A percentile compares a stretch with the other conserved stretches of the same genome.
These are phyloP conservation scores for Elymnias hypermnestra DNA, from an alignment of 1,140 invertebrate genomes.

Conservation along the genomic window DNA sequence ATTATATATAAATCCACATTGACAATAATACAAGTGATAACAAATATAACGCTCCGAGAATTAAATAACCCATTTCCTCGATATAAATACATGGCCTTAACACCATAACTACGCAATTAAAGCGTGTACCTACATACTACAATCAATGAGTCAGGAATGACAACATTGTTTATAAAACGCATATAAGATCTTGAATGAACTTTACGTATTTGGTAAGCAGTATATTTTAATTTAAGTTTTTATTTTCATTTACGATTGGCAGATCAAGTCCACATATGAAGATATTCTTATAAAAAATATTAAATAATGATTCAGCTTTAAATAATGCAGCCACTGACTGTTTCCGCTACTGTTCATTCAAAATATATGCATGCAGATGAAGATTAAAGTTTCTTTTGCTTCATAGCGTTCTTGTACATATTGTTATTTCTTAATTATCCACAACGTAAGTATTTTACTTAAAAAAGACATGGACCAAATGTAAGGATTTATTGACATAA, in stretches of 20 bases:
- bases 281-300: neutral
- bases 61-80: neutral
- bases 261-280: conserved; percentile 1
- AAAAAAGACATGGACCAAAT: too few relatives aligned
- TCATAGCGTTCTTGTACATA: too few relatives aligned
- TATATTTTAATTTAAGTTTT: conserved; percentile 7
- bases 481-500: too few relatives aligned
- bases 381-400: too few relatives aligned
- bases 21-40: neutral
- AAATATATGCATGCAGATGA: too few relatives aligned
- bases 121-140: neutral
- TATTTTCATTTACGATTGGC: conserved; percentile 3
- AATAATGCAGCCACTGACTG: too few relatives aligned
- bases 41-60: neutral
- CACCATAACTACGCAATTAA: conserved; percentile 4
- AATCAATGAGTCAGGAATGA: conserved; percentile 12
- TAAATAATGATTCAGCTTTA: too few relatives aligned
- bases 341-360: too few relatives aligned
- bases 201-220: neutral
- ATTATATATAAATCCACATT: neutral
- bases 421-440: too few relatives aligned
- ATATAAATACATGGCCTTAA: neutral
- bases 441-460: too few relatives aligned
- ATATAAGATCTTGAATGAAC: conserved; percentile 13
- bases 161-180: conserved; percentile 8